Evolutionary conservation across 1,140 invertebrate species (phyloP).

Genomic region (Eueides isabella): DNA sequence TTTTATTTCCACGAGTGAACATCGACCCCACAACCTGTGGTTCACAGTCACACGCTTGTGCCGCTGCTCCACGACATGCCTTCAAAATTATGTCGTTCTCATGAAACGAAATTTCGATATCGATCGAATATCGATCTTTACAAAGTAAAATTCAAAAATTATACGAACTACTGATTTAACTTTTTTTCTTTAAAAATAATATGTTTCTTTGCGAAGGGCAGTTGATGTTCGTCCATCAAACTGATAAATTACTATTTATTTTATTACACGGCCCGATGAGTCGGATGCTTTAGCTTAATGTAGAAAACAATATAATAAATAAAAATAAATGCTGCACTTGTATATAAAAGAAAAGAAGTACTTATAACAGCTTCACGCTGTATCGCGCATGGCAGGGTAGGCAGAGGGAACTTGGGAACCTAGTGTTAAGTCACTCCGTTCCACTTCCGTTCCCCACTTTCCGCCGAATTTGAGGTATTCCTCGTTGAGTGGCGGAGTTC

Average conservation of each 20-base stretch:
- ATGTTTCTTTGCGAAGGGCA: background rate
- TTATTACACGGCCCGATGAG: background rate
- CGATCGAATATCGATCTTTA: no score
- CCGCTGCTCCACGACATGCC: no score
- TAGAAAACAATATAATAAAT: background rate
- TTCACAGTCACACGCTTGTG: no score
- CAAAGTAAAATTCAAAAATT: no score
- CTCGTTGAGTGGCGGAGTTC: background rate
- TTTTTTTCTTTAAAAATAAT: no score
- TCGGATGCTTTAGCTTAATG: background rate
- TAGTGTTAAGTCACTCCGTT: background rate
- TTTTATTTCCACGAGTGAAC: no score
- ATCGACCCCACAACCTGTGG: no score
- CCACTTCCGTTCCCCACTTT: background rate
- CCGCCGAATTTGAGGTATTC: background rate
- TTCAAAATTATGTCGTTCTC: no score
- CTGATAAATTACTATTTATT: conserved; percentile 1
- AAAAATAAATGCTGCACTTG: background rate
- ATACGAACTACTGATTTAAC: no score
- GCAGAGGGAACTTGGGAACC: background rate
- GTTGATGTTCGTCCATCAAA: background rate
- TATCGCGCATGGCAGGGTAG: background rate
- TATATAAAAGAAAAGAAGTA: background rate
- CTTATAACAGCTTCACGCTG: background rate
- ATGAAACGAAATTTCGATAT: no score